Conservation (phyloP, 2,113 vertebrate genomes). For the Brienomyrus longianalis region DNA sequence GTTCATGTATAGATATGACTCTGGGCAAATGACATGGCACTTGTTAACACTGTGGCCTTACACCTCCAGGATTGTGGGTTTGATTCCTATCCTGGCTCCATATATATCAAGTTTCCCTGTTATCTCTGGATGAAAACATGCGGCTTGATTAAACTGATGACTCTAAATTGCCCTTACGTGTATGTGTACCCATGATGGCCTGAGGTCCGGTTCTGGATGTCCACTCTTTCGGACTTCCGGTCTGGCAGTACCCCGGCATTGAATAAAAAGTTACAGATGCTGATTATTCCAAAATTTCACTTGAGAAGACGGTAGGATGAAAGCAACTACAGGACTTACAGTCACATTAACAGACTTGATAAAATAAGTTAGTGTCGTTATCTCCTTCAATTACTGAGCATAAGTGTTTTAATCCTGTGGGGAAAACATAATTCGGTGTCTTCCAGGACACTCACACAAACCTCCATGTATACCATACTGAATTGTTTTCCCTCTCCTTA, state of each 20-base stretch:
- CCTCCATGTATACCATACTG: neutral
- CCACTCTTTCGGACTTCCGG: neutral
- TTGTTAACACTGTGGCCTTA: neutral
- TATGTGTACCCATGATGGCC: neutral
- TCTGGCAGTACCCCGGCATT: neutral
- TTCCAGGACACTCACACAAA: neutral
- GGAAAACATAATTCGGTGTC: neutral
- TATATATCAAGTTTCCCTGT: neutral
- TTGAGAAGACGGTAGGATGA: neutral
- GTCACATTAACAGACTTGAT: neutral
- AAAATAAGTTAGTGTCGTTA: neutral
- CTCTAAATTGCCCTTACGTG: neutral
- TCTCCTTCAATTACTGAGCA: neutral
- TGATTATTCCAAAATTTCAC: neutral
- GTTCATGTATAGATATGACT: neutral
- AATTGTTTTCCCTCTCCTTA: neutral
- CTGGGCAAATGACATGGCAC: neutral
- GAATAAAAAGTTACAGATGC: neutral
- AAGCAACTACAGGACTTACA: neutral
- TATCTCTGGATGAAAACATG: neutral
- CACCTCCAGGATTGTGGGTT: neutral
- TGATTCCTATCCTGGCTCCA: neutral
- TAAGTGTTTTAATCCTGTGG: neutral
- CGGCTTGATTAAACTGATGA: neutral
- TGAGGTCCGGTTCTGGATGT: neutral